Conservation (phyloP, 2,113 vertebrate species). For the Rissa tridactyla region DNA sequence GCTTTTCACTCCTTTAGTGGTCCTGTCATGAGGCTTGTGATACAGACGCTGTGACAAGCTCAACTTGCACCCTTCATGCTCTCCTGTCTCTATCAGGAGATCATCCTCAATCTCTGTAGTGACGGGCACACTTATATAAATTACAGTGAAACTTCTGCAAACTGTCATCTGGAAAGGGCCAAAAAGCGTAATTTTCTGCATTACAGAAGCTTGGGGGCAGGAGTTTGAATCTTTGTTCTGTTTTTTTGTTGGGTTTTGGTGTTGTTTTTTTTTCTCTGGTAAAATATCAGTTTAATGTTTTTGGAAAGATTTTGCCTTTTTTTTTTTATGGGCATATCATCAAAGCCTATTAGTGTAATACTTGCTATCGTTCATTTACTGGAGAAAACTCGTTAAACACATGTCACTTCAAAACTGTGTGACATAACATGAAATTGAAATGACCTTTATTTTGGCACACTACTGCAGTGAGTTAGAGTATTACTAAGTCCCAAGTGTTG, state of each 20-base stretch:
- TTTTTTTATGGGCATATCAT: slow-evolving; percentile 27
- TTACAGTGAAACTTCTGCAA: neutral
- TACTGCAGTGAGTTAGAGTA: slow-evolving; percentile 18
- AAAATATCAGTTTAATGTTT: slow-evolving; percentile 40
- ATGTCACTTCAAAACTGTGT: slow-evolving; percentile 55
- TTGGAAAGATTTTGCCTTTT: slow-evolving; percentile 9
- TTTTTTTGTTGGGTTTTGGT: neutral
- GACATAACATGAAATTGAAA: slow-evolving; percentile 66
- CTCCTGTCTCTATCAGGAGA: neutral
- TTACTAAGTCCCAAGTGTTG: slow-evolving; percentile 21
- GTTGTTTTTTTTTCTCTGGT: neutral
- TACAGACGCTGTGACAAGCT: neutral
- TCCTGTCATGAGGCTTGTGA: neutral
- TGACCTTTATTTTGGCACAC: slow-evolving; percentile 65
- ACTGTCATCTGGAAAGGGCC: neutral
- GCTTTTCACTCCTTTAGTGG: neutral
- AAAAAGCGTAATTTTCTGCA: neutral
- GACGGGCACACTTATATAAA: neutral
- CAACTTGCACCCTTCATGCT: neutral
- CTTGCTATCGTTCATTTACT: slow-evolving; percentile 55
- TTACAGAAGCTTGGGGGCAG: neutral
- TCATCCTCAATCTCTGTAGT: neutral
- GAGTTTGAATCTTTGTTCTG: neutral
- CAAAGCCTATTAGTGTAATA: slow-evolving; percentile 53
- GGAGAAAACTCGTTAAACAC: slow-evolving; percentile 62